Percentiles rank a stretch among this genome's conserved stretches.
Conservation (phyloP, 1,140 invertebrate species). For the Brachionus manjavacas region DNA sequence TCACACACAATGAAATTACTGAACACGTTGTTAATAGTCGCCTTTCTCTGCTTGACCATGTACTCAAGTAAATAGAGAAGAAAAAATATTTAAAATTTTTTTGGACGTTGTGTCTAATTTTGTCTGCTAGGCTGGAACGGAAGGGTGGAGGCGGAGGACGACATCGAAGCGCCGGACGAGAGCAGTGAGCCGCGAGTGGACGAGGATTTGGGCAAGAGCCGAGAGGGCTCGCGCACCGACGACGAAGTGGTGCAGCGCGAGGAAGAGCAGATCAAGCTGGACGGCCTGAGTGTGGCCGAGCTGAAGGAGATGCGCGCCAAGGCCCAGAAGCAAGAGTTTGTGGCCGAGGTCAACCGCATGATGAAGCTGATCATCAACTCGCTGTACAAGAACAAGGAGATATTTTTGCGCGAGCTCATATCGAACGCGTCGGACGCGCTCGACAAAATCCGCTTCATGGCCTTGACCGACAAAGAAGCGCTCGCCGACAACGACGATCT, state of each 20-base stretch:
- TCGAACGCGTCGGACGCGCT: conserved; percentile 69
- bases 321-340: conserved; percentile 87
- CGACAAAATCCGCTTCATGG: conserved; percentile 68
- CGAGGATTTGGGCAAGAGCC: conserved; percentile 69
- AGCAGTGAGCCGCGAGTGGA: conserved; percentile 61
- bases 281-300: conserved; percentile 83
- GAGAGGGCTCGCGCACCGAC: conserved; percentile 73
- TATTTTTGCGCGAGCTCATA: conserved; percentile 92
- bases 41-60: background rate
- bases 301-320: conserved; percentile 83
- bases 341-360: conserved; percentile 92
- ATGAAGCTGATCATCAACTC: conserved; percentile 99
- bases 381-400: conserved; percentile 95
- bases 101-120: background rate
- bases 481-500: conserved; percentile 42
- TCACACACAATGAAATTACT: background rate
- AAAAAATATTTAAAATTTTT: background rate
- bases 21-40: background rate
- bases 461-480: conserved; percentile 60
- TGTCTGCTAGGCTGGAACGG: conserved; percentile 11
- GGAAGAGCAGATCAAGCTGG: conserved; percentile 92
- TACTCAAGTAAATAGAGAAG: background rate
- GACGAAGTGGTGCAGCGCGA: conserved; percentile 66
- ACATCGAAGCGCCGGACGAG: conserved; percentile 45
- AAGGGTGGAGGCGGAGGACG: background rate